Conservation (phyloP, 2,113 vertebrate genomes). For the Chauna torquata region DNA sequence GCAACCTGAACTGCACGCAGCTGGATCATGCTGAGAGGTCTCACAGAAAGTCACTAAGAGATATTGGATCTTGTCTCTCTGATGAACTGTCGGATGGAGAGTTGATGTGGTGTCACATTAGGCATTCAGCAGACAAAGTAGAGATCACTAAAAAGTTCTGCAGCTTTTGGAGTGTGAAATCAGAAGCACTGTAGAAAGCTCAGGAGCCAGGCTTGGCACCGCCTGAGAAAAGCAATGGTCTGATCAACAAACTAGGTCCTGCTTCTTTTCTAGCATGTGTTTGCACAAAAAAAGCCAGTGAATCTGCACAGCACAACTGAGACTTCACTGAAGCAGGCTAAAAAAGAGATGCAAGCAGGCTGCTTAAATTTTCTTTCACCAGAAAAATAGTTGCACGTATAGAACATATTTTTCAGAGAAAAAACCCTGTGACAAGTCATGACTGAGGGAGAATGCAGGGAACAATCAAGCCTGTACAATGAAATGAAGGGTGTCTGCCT, state of each 20-base stretch:
- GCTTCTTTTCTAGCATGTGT: background rate
- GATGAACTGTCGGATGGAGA: background rate
- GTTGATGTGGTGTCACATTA: background rate
- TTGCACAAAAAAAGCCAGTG: background rate
- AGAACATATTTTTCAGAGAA: background rate
- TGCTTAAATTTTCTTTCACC: background rate
- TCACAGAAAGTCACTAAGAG: background rate
- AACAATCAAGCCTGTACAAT: background rate
- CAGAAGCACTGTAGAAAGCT: background rate
- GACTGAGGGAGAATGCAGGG: background rate
- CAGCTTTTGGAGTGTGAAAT: background rate
- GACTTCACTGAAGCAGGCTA: background rate
- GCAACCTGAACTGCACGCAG: background rate
- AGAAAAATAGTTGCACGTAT: background rate
- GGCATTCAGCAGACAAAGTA: background rate
- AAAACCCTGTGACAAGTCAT: background rate
- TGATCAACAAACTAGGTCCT: background rate
- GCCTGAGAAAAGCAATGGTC: background rate
- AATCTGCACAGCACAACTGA: background rate
- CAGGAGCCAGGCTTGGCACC: background rate
- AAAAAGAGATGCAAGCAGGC: background rate
- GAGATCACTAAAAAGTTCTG: background rate
- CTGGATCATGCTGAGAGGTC: rapidly evolving
- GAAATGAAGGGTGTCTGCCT: background rate
- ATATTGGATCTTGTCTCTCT: background rate